phyloP scores from a whole-genome alignment of 2,888 invertebrate species.

The Corythucha ciliata region DNA sequence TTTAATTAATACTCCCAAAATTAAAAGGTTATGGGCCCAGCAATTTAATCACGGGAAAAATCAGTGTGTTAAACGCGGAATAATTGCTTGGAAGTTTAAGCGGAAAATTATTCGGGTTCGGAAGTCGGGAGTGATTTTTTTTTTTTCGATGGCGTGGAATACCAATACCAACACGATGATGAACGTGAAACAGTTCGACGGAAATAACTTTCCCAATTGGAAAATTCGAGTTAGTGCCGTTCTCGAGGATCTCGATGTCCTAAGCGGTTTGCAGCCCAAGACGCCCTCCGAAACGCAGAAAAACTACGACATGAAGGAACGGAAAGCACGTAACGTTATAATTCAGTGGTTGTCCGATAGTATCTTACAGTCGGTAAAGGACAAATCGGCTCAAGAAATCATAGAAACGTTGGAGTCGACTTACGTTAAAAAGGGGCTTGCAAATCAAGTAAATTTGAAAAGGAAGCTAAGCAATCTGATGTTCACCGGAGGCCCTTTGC shows the following conservation, averaged over 20 bases:
- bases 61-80: too few relatives aligned
- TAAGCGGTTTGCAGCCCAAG: background rate
- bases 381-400: background rate
- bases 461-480: background rate
- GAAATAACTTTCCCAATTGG: constrained; percentile 1
- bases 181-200: too few relatives aligned
- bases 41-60: too few relatives aligned
- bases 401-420: background rate
- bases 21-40: too few relatives aligned
- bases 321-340: constrained; percentile 7
- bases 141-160: too few relatives aligned
- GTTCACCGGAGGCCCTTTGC: background rate
- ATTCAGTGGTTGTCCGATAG: background rate
- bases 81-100: too few relatives aligned
- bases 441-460: constrained; percentile 1
- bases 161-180: too few relatives aligned
- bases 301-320: background rate
- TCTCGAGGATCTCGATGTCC: constrained; percentile 5
- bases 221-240: background rate
- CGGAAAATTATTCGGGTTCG: too few relatives aligned
- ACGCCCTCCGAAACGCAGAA: background rate
- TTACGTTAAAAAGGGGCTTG: constrained; percentile 1
- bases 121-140: too few relatives aligned
- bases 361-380: background rate
- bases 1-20: too few relatives aligned